Percentiles rank a stretch among this genome's conserved stretches.
Evolutionary conservation across 2,113 vertebrate species (phyloP).

Genomic region (Pavo muticus): DNA sequence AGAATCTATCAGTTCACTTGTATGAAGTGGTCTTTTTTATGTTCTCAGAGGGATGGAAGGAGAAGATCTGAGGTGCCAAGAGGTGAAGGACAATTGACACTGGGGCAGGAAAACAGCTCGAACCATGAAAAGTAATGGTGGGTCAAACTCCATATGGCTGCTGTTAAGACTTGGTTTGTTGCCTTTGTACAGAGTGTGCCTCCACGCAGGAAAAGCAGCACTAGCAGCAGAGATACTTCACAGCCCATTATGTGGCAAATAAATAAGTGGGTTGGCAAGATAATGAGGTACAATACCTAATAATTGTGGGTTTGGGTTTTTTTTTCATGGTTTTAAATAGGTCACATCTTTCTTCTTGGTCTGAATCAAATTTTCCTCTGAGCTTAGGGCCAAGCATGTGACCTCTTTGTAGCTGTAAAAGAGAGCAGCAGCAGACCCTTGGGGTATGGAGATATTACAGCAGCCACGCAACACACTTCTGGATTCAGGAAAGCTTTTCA

Average conservation of each 20-base stretch:
- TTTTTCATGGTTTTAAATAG: constrained; percentile 9
- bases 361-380: not conserved
- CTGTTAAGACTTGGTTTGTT: not conserved
- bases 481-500: constrained; percentile 36
- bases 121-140: not conserved
- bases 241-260: not conserved
- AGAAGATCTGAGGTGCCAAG: not conserved
- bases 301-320: not conserved
- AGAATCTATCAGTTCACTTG: not conserved
- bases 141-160: not conserved
- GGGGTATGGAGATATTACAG: constrained; percentile 44
- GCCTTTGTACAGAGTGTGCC: not conserved
- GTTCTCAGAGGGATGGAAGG: not conserved
- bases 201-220: not conserved
- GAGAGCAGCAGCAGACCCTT: constrained; percentile 53
- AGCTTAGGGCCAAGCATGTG: constrained; percentile 41
- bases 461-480: constrained; percentile 53
- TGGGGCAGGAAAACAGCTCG: not conserved
- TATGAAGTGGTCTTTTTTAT: not conserved
- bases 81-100: not conserved
- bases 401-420: not conserved
- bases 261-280: not conserved
- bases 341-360: constrained; percentile 33
- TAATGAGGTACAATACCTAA: not conserved
- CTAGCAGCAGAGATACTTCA: not conserved